These are phyloP conservation scores for Scomber japonicus DNA, from an alignment of 2,113 vertebrate species.

Conservation along the genomic window DNA sequence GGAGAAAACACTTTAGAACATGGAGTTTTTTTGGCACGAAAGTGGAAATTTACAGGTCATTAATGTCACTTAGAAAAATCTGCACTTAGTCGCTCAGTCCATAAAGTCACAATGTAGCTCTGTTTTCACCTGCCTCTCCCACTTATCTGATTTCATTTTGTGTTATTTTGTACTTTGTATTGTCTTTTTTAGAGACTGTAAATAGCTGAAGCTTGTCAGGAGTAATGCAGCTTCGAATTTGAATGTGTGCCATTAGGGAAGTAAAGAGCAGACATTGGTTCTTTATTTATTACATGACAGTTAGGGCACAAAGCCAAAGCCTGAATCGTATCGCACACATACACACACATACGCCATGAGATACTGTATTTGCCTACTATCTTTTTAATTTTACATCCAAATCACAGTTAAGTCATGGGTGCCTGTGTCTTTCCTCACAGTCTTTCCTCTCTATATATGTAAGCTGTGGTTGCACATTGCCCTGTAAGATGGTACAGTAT, in stretches of 20 bases:
- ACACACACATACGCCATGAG: not conserved
- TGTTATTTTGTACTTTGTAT: not conserved
- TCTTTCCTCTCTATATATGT: not conserved
- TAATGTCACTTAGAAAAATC: not conserved
- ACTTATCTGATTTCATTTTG: not conserved
- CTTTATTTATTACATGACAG: constrained; percentile 66
- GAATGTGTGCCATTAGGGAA: constrained; percentile 50
- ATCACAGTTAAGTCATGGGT: not conserved
- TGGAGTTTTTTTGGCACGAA: not conserved
- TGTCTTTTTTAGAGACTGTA: not conserved
- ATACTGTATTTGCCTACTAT: constrained; percentile 39
- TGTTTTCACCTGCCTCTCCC: no score
- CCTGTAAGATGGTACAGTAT: constrained; percentile 18
- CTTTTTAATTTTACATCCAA: constrained; percentile 20
- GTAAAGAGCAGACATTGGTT: constrained; percentile 48
- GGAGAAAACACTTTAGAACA: not conserved
- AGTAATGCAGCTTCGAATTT: not conserved
- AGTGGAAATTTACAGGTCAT: not conserved
- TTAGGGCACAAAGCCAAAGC: constrained; percentile 44
- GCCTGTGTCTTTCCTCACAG: not conserved
- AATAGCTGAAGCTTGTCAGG: not conserved
- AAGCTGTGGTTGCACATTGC: constrained; percentile 18
- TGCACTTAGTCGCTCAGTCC: not conserved
- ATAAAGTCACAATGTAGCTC: no score
- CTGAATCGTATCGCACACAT: not conserved